A percentile compares a stretch with the other conserved stretches of the same genome.
phyloP scores from a whole-genome alignment of 2,113 vertebrate genomes.

The Elephas maximus region DNA sequence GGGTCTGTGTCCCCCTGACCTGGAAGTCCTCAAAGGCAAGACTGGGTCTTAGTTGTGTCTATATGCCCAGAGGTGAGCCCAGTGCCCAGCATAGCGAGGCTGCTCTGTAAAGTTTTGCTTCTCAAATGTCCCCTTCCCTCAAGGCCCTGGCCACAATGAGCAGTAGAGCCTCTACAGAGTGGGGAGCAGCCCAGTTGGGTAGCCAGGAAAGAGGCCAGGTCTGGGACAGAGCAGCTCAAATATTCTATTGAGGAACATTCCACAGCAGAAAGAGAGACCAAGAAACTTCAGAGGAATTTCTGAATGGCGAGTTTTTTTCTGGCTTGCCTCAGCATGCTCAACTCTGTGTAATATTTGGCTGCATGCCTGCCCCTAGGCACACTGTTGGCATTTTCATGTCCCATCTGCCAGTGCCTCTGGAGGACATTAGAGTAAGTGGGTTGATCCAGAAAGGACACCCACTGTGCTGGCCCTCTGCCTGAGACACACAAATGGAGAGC shows the following conservation, averaged over 20 bases:
- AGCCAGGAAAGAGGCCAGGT: conserved; percentile 48
- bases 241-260: conserved; percentile 29
- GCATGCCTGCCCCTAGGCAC: conserved; percentile 63
- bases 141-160: not conserved
- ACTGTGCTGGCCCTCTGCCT: conserved; percentile 75
- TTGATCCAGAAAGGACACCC: conserved; percentile 78
- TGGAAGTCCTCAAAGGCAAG: not conserved
- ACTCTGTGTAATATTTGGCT: conserved; percentile 74
- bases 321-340: conserved; percentile 27
- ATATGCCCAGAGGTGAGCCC: not conserved
- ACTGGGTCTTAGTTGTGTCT: not conserved
- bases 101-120: conserved; percentile 7
- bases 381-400: conserved; percentile 75
- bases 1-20: not conserved
- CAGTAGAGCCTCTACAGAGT: not conserved
- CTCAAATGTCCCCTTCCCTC: not conserved
- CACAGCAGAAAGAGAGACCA: not conserved
- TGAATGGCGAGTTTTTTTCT: conserved; percentile 62
- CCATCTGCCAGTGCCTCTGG: conserved; percentile 80
- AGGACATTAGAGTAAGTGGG: conserved; percentile 75
- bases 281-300: conserved; percentile 66
- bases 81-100: not conserved
- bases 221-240: conserved; percentile 15
- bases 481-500: conserved; percentile 61
- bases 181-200: not conserved